Conservation (phyloP, 2,888 invertebrate species). For the Phengaris alcon region DNA sequence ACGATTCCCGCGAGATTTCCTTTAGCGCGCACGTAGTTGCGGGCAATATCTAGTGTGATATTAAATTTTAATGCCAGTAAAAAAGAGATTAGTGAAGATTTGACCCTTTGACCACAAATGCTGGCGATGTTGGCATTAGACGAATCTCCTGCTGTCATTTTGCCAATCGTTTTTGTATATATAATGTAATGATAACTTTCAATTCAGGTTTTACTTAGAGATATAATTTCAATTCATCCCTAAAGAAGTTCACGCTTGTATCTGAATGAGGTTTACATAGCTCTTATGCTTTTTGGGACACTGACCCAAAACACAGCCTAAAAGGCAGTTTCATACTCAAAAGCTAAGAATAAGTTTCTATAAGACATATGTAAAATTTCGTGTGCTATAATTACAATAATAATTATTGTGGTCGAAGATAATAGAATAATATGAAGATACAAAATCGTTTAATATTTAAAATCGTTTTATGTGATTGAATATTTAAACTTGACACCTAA, state of each 20-base stretch:
- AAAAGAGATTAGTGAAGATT: neutral
- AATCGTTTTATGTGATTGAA: no score
- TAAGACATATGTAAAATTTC: neutral
- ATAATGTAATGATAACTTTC: neutral
- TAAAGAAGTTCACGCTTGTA: neutral
- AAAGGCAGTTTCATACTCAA: neutral
- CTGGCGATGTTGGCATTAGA: neutral
- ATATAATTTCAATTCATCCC: neutral
- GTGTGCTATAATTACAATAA: no score
- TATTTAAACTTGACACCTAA: no score
- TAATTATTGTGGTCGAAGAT: no score
- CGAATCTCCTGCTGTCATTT: neutral
- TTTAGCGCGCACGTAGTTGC: no score
- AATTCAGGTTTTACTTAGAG: neutral
- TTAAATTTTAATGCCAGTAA: slow-evolving; percentile 4
- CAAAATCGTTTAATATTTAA: no score
- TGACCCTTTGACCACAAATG: slow-evolving; percentile 14
- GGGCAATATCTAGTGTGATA: neutral
- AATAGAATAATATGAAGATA: no score
- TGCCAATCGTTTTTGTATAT: neutral
- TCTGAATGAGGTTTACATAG: slow-evolving; percentile 3
- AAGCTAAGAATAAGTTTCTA: neutral
- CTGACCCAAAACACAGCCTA: slow-evolving; percentile 2
- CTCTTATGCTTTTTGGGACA: slow-evolving; percentile 2
- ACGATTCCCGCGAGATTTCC: no score